Evolutionary conservation across 2,113 vertebrate species (phyloP).

Genomic region (Dasyurus viverrinus): DNA sequence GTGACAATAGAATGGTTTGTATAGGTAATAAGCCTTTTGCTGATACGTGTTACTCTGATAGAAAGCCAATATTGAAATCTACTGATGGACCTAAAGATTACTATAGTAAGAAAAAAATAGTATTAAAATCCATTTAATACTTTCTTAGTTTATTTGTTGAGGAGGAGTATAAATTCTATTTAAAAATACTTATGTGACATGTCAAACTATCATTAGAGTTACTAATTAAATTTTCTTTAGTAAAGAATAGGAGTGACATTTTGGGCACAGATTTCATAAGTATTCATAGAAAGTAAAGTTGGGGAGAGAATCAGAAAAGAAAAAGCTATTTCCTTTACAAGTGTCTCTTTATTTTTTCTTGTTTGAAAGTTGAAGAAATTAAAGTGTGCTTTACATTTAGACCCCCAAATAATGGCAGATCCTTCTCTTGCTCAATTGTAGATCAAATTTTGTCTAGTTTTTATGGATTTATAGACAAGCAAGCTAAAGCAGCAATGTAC

Average conservation of each 20-base stretch:
- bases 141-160: not conserved
- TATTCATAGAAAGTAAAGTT: not conserved
- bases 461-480: not conserved
- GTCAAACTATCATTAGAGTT: not conserved
- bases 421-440: not conserved
- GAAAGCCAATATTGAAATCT: not conserved
- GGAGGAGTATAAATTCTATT: not conserved
- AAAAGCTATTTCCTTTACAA: not conserved
- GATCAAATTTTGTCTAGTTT: not conserved
- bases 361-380: not conserved
- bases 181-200: not conserved
- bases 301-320: not conserved
- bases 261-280: slow-evolving; percentile 7
- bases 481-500: not conserved
- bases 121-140: not conserved
- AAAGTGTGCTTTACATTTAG: slow-evolving; percentile 1
- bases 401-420: not conserved
- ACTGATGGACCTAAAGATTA: not conserved
- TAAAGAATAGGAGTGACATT: not conserved
- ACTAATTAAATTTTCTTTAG: not conserved
- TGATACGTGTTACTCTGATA: not conserved
- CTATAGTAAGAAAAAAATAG: not conserved
- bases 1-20: not conserved
- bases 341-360: not conserved
- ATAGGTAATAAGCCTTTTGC: not conserved